Percentiles rank a stretch among this genome's conserved stretches.
Evolutionary conservation across 2,888 invertebrate genomes (phyloP).

Genomic region (Cheilosia variabilis): DNA sequence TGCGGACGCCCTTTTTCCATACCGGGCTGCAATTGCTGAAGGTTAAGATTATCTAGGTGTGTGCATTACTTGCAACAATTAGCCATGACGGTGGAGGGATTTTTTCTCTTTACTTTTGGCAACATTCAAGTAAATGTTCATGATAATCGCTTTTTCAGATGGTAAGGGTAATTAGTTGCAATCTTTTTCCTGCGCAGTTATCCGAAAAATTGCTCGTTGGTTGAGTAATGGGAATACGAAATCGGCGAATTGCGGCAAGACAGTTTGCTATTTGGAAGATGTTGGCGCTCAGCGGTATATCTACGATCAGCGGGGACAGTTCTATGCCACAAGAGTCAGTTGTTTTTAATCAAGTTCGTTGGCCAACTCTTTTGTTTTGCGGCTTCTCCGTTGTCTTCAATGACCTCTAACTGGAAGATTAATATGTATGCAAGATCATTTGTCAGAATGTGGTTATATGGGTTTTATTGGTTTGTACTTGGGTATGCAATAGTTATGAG

Average conservation of each 20-base stretch:
- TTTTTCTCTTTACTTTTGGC: slow-evolving; percentile 3
- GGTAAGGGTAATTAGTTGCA: slow-evolving; percentile 58
- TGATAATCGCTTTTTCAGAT: slow-evolving; percentile 34
- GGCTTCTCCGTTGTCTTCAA: background rate
- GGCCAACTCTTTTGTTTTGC: slow-evolving; percentile 52
- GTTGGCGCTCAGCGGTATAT: background rate
- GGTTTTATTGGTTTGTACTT: background rate
- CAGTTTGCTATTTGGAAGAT: slow-evolving; percentile 19
- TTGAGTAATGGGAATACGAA: slow-evolving; percentile 37
- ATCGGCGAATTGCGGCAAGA: slow-evolving; percentile 16
- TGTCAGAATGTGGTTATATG: slow-evolving; percentile 4
- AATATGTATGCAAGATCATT: slow-evolving; percentile 23
- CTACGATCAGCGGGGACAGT: slow-evolving; percentile 2
- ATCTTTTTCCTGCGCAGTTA: slow-evolving; percentile 26
- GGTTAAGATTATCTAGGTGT: slow-evolving; percentile 33
- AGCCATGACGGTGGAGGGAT: slow-evolving; percentile 31
- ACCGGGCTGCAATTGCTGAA: slow-evolving; percentile 18
- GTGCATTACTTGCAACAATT: slow-evolving; percentile 21
- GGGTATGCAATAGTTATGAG: background rate
- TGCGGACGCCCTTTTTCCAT: slow-evolving; percentile 31
- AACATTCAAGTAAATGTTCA: slow-evolving; percentile 31
- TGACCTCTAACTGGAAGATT: slow-evolving; percentile 28
- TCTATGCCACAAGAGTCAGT: slow-evolving; percentile 27
- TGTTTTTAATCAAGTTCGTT: slow-evolving; percentile 48
- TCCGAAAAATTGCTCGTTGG: slow-evolving; percentile 22